Evolutionary conservation across 2,888 invertebrate species (phyloP).

Genomic region (Hydropsyche betteni): DNA sequence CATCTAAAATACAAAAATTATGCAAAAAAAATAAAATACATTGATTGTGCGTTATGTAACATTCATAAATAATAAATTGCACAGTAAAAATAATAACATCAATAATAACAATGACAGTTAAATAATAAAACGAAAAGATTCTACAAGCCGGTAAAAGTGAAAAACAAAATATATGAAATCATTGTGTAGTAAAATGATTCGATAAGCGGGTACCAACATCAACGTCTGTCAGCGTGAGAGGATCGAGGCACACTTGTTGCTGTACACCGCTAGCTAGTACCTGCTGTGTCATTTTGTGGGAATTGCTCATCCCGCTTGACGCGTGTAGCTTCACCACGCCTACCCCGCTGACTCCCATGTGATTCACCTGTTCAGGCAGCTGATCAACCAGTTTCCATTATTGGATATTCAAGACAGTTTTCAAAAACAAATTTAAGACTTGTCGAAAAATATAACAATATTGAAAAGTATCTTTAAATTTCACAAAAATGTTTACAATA

Average conservation of each 20-base stretch:
- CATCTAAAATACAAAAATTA: too few relatives aligned
- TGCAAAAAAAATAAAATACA: too few relatives aligned
- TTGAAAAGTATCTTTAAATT: too few relatives aligned
- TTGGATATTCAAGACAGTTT: not conserved
- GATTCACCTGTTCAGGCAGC: constrained; percentile 49
- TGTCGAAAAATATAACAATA: too few relatives aligned
- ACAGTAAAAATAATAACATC: constrained; percentile 34
- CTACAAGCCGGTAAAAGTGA: constrained; percentile 40
- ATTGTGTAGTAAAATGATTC: constrained; percentile 33
- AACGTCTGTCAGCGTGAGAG: constrained; percentile 77
- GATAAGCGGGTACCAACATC: constrained; percentile 70
- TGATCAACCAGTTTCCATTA: constrained; percentile 32
- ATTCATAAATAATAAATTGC: too few relatives aligned
- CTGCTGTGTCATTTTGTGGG: constrained; percentile 49
- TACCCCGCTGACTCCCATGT: constrained; percentile 55
- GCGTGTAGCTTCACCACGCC: constrained; percentile 65
- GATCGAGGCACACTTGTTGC: constrained; percentile 80
- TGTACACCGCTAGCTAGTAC: constrained; percentile 47
- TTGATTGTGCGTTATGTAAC: too few relatives aligned
- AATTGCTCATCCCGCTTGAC: constrained; percentile 53
- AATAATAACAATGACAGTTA: constrained; percentile 42
- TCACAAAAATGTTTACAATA: too few relatives aligned
- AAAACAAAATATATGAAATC: constrained; percentile 45
- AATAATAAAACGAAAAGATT: constrained; percentile 49
- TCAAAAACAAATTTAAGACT: too few relatives aligned